Evolutionary conservation across 1,140 invertebrate genomes (phyloP), one percentile per base, ranked within the genome.

Genomic region (Teleogryllus occipitalis): DNA sequence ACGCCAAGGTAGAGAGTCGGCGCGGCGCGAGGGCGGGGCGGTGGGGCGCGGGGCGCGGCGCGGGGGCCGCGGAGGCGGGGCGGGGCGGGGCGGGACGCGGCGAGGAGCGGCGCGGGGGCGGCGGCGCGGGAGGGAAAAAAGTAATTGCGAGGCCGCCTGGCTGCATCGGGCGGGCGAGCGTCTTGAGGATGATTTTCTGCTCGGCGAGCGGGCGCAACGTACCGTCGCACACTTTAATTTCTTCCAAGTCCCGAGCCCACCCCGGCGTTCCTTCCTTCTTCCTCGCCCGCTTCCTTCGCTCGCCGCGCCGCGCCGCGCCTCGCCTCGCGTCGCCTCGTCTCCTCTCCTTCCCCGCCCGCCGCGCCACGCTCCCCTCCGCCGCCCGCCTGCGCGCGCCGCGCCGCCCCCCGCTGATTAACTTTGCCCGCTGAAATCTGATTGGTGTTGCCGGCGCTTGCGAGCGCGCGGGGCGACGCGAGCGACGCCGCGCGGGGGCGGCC

Each of bases 161-260:
- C 18, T 49, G 79, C 77, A 75, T 78, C 47, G 47, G 75, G 49
- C 76, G 46, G 65, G 65, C 47, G 47, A 49, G 49, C 76, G 46
- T 77, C 75, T 80, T 80, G 74, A 65, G 74, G 80, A 80, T 82
- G 79, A 81, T 82, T 82, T 81, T 82, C 81, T 81, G 80, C 78
- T 80, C 80, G 79, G 81, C 79, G 77, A 75, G 79, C 78, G 77
- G 81, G 79, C 78, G 75, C 81, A 81, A 78, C 79, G 65, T 79
- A 74, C 21, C 77, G 49, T 80, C 39, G 73, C 77, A 21, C 76
- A 74, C 74, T 74, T 75, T 81, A 73, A 76, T 80, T 78, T 76
- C 80, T 74, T 21, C 18, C 74, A 74, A 74, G 74, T 21, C 74
- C 74, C 8, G 18, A 18, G 18, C 74, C 8, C 74, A 18, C 74